Percentiles rank a stretch among this genome's conserved stretches.
These are phyloP conservation scores for Psittacula echo DNA, from an alignment of 2,797 vertebrate genomes.

Conservation along the genomic window DNA sequence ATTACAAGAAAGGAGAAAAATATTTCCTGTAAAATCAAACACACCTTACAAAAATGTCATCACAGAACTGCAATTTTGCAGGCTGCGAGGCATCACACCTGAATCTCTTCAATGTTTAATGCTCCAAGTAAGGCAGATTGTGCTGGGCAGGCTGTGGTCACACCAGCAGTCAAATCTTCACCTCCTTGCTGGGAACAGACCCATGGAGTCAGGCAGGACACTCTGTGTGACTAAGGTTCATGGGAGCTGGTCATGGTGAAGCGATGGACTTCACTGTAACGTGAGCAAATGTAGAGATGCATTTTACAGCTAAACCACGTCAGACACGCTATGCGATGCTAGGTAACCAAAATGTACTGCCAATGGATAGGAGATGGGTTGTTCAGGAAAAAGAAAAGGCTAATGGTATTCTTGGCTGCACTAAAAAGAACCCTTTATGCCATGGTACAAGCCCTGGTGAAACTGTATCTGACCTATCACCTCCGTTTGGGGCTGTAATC, in stretches of 20 bases:
- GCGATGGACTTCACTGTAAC: neutral
- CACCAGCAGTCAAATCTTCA: neutral
- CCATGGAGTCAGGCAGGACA: neutral
- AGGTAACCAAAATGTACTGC: neutral
- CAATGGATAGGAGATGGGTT: neutral
- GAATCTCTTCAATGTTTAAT: neutral
- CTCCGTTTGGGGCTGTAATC: neutral
- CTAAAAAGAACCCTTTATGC: constrained; percentile 40
- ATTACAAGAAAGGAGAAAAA: neutral
- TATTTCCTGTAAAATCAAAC: neutral
- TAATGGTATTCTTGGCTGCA: constrained; percentile 53
- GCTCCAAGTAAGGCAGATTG: neutral
- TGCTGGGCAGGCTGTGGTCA: neutral
- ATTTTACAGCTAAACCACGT: neutral
- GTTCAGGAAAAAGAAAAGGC: constrained; percentile 33
- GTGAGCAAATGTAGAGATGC: neutral
- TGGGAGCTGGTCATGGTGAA: neutral
- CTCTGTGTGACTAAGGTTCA: fast-evolving
- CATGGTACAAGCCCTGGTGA: neutral
- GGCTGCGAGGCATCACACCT: neutral
- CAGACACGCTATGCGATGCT: neutral
- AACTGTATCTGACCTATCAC: constrained; percentile 17
- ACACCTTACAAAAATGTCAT: neutral
- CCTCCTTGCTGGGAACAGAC: neutral
- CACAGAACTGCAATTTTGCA: neutral